phyloP scores from a whole-genome alignment of 2,888 invertebrate species.

The Apocheima hispidaria region DNA sequence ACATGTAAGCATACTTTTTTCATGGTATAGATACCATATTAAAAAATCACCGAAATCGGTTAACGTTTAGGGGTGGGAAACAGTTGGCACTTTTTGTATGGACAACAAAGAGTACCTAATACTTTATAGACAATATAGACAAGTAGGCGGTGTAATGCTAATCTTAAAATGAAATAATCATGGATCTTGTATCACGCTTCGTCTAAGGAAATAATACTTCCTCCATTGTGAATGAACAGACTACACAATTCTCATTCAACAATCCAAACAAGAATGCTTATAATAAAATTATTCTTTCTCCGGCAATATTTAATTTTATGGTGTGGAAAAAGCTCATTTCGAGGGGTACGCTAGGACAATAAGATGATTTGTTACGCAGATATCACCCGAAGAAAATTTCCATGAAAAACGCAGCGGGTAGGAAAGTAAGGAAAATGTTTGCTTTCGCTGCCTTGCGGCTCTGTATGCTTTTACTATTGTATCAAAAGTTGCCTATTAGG shows the following conservation, averaged over 20 bases:
- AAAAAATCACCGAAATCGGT: too few relatives aligned
- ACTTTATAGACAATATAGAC: too few relatives aligned
- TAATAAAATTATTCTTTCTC: conserved; percentile 67
- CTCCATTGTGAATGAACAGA: conserved; percentile 29
- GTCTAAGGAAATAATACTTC: conserved; percentile 31
- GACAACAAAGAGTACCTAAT: too few relatives aligned
- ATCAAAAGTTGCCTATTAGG: too few relatives aligned
- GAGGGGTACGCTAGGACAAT: conserved; percentile 69
- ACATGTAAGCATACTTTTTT: too few relatives aligned
- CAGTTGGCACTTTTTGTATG: too few relatives aligned
- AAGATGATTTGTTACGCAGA: conserved; percentile 75
- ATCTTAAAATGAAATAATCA: too few relatives aligned
- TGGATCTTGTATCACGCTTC: too few relatives aligned
- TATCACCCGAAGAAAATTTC: conserved; percentile 46
- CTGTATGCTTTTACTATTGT: not conserved
- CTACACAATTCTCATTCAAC: conserved; percentile 33
- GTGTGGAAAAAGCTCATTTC: conserved; percentile 71
- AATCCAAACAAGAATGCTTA: conserved; percentile 47
- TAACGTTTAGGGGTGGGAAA: too few relatives aligned
- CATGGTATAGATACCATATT: too few relatives aligned
- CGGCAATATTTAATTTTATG: conserved; percentile 79
- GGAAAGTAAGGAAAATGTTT: conserved; percentile 31
- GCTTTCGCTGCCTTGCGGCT: not conserved
- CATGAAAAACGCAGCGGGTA: conserved; percentile 42
- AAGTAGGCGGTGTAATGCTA: too few relatives aligned